Base-by-base conservation (phyloP, 2,113 vertebrate genomes). In the Pelecanus crispus region DNA sequence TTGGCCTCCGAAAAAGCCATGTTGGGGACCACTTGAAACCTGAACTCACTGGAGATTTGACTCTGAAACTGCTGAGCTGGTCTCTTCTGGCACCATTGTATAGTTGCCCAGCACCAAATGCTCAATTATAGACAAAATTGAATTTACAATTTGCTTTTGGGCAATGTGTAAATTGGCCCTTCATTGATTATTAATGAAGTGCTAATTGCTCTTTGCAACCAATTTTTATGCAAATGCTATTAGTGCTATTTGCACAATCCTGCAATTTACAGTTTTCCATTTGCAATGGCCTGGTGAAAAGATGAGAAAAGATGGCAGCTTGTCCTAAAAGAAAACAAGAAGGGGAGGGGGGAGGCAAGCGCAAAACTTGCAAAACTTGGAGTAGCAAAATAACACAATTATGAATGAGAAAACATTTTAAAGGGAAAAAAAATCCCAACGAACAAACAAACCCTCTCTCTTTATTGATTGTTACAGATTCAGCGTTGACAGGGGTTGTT, bases 121-220 rank as follows among this genome's bases (percentile, higher is more conserved):
- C 96, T 88, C 97, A 72, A 96, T 96, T 96, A 94, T 95, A 95
- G 95, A 97, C 97, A 96, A 97, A 97, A 97, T 98, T 86, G 87
- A 97, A 97, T 97, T 97, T 97, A 97, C 97, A 97, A 97, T 98
- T 98, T 98, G 98, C 97, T 98, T 98, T 97, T 96, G 97, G 98
- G 97, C 97, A 96, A 97, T 86, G 98, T 98, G 98, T 97, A 98
- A 98, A 98, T 98, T 98, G 97, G 98, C 97, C 96, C 96, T 98
- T 98, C 98, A 98, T 98, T 97, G 98, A 98, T 98, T 98, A 98
- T 98, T 98, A 98, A 98, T 98, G 98, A 98, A 97, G 98, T 98
- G 98, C 97, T 98, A 98, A 98, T 98, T 98, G 98, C 97, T 98
- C 97, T 97, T 97, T 98, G 97, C 97, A 98, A 97, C 98, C 97